These are phyloP conservation scores for Micronycteris hirsuta DNA, from an alignment of 2,113 vertebrate genomes.

Conservation along the genomic window DNA sequence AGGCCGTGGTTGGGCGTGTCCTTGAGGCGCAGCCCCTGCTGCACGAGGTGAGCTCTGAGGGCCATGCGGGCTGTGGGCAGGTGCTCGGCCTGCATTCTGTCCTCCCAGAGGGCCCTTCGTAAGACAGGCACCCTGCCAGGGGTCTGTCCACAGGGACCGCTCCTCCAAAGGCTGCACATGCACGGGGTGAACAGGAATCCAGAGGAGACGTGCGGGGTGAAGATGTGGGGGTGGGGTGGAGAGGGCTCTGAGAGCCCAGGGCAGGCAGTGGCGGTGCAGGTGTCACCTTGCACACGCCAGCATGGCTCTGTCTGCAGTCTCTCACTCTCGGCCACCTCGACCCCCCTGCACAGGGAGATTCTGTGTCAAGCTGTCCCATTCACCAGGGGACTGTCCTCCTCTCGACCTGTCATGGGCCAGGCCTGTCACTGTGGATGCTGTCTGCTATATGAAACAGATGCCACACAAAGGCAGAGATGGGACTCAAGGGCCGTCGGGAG, in stretches of 20 bases:
- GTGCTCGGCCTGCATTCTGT: background rate
- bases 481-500: background rate
- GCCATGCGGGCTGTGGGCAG: background rate
- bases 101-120: background rate
- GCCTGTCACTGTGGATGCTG: background rate
- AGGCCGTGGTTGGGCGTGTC: accelerated
- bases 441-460: background rate
- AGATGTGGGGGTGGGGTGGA: background rate
- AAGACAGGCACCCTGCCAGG: background rate
- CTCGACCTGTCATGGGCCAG: background rate
- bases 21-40: background rate
- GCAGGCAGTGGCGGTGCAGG: background rate
- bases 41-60: background rate
- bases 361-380: background rate
- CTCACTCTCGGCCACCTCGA: background rate
- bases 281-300: too few species aligned
- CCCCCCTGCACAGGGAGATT: background rate
- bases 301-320: background rate
- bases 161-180: background rate
- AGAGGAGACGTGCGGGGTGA: background rate
- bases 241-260: background rate
- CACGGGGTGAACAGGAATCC: too few species aligned
- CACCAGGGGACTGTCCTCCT: too few species aligned
- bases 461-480: background rate
- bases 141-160: background rate